Evolutionary conservation across 2,888 invertebrate genomes (phyloP).

Genomic region (Dioctria rufipes): DNA sequence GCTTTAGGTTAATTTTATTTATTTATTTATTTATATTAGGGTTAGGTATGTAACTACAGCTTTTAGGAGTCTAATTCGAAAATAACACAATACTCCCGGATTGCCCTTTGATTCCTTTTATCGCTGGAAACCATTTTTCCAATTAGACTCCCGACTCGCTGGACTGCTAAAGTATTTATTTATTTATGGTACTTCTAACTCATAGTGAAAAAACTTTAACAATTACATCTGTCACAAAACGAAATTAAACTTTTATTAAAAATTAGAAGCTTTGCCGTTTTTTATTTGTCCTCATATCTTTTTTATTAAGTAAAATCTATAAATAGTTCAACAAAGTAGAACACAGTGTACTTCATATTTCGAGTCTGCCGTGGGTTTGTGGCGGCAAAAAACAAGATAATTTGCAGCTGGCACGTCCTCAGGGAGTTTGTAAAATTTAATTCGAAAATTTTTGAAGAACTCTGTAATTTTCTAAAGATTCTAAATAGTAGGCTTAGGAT

Average conservation of each 20-base stretch:
- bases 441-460: too few species aligned
- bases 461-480: too few species aligned
- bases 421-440: too few species aligned
- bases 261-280: neutral
- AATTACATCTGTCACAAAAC: neutral
- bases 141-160: constrained; percentile 51
- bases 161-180: constrained; percentile 41
- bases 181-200: constrained; percentile 2
- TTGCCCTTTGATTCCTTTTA: neutral
- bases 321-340: too few species aligned
- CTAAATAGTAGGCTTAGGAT: too few species aligned
- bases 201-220: neutral
- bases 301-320: too few species aligned
- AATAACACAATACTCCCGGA: neutral
- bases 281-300: too few species aligned
- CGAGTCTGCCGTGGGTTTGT: too few species aligned
- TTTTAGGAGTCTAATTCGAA: constrained; percentile 52
- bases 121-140: neutral
- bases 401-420: too few species aligned
- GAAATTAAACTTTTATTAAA: neutral
- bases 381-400: too few species aligned
- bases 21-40: constrained; percentile 42
- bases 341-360: too few species aligned
- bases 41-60: constrained; percentile 15
- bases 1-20: constrained; percentile 35